Evolutionary conservation across 1,140 invertebrate species (phyloP).

Genomic region (Condylostylus longicornis): DNA sequence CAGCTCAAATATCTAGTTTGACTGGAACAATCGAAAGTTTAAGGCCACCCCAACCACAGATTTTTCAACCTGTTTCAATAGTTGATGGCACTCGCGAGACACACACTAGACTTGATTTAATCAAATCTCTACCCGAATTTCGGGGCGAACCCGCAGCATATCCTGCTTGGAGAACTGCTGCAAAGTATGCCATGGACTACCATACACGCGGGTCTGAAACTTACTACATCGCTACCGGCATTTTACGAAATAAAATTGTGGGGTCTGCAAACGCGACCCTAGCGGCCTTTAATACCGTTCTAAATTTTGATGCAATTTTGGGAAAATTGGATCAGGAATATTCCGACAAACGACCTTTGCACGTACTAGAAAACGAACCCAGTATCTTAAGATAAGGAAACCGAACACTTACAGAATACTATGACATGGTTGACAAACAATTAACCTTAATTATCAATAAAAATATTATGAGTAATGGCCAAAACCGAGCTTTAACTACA

Average conservation of each 20-base stretch:
- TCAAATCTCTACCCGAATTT: conserved; percentile 6
- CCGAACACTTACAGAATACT: not conserved
- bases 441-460: conserved; percentile 12
- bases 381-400: not conserved
- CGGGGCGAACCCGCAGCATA: not conserved
- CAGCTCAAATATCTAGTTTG: too few relatives aligned
- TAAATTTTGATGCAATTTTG: conserved; percentile 13
- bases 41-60: too few relatives aligned
- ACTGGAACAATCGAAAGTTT: too few relatives aligned
- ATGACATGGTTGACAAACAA: conserved; percentile 9
- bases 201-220: conserved; percentile 2
- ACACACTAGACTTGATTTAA: conserved; percentile 1
- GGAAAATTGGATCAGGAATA: conserved; percentile 10
- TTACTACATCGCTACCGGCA: conserved; percentile 4
- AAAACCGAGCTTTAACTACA: not conserved
- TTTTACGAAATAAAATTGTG: conserved; percentile 2
- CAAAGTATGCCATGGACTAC: conserved; percentile 2
- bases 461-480: conserved; percentile 10
- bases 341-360: conserved; percentile 7
- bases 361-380: not conserved
- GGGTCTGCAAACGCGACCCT: conserved; percentile 3
- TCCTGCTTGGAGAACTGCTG: conserved; percentile 4
- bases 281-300: conserved; percentile 7
- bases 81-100: too few relatives aligned
- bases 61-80: too few relatives aligned